These are phyloP conservation scores for Antitype chi DNA, from an alignment of 2,888 invertebrate genomes.

Conservation along the genomic window DNA sequence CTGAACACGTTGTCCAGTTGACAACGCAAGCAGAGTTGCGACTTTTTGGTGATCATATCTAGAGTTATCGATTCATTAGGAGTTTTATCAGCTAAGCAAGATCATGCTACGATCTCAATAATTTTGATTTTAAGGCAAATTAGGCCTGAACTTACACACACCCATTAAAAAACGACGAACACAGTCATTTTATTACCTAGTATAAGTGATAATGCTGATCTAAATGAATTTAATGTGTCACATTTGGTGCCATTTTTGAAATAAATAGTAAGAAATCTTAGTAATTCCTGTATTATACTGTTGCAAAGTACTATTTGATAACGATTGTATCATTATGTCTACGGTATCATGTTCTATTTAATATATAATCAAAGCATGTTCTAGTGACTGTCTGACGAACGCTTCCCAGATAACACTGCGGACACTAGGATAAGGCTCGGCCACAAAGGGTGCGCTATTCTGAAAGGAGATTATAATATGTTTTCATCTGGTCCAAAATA, in stretches of 20 bases:
- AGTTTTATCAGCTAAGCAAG: not conserved
- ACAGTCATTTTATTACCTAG: slow-evolving; percentile 2
- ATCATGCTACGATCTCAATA: not conserved
- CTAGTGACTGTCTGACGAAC: too few species aligned
- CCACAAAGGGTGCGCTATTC: too few species aligned
- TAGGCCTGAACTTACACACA: not conserved
- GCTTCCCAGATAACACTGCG: not conserved
- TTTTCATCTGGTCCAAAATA: too few species aligned
- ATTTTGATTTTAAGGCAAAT: not conserved
- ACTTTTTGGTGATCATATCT: slow-evolving; percentile 26
- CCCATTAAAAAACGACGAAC: not conserved
- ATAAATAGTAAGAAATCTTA: slow-evolving; percentile 2
- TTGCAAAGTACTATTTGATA: too few species aligned
- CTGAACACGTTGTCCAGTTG: slow-evolving; percentile 28
- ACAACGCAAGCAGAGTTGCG: slow-evolving; percentile 23
- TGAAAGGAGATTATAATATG: too few species aligned
- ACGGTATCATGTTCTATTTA: too few species aligned
- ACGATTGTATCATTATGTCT: too few species aligned
- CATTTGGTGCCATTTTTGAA: slow-evolving; percentile 8
- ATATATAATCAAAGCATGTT: too few species aligned
- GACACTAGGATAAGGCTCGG: too few species aligned
- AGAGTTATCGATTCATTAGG: slow-evolving; percentile 8
- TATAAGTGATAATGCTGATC: slow-evolving; percentile 9
- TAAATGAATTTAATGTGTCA: slow-evolving; percentile 12
- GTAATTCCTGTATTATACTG: not conserved